phyloP scores from a whole-genome alignment of 2,888 invertebrate species.

The Saturnia japonica region DNA sequence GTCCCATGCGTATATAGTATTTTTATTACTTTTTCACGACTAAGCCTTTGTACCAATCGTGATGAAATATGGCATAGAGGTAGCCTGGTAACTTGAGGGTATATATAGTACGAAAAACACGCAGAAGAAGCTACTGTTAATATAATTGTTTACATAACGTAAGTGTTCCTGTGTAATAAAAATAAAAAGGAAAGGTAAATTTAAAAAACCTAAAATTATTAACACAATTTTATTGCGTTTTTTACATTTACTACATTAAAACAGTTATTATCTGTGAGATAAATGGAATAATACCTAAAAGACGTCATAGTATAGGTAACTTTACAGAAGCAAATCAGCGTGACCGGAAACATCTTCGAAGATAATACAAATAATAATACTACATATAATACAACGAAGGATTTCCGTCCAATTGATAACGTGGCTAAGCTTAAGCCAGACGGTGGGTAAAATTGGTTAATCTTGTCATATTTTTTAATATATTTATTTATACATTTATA shows the following conservation, averaged over 20 bases:
- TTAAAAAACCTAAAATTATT: conserved; percentile 25
- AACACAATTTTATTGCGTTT: conserved; percentile 35
- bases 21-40: too few species aligned
- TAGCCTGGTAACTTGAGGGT: too few species aligned
- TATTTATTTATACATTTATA: too few species aligned
- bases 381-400: not conserved
- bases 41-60: too few species aligned
- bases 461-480: too few species aligned
- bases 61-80: too few species aligned
- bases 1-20: too few species aligned
- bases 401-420: not conserved
- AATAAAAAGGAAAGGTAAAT: conserved; percentile 21
- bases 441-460: not conserved
- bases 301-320: not conserved
- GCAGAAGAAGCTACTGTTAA: not conserved
- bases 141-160: not conserved
- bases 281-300: not conserved
- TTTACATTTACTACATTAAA: conserved; percentile 25
- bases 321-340: not conserved
- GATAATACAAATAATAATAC: not conserved
- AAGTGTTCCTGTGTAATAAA: conserved; percentile 6
- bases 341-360: not conserved
- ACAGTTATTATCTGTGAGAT: not conserved
- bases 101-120: too few species aligned
- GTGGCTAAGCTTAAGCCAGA: not conserved